phyloP scores from a whole-genome alignment of 2,888 invertebrate genomes.

The Nycteola revayana region DNA sequence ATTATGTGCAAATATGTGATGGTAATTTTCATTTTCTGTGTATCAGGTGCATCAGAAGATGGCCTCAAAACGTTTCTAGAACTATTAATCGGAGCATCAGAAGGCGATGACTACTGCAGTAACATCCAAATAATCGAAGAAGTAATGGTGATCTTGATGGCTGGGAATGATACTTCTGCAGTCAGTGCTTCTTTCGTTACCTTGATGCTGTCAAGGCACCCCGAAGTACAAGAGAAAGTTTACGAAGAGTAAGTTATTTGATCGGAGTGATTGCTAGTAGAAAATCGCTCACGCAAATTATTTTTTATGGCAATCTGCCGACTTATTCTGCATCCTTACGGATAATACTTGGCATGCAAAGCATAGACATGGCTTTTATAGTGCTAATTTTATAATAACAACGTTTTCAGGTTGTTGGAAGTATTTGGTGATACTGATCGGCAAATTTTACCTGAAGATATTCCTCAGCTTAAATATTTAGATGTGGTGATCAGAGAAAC shows the following conservation, averaged over 20 bases:
- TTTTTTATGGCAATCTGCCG: too few species aligned
- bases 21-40: too few species aligned
- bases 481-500: slow-evolving; percentile 37
- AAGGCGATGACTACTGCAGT: slow-evolving; percentile 18
- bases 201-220: slow-evolving; percentile 37
- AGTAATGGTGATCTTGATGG: slow-evolving; percentile 27
- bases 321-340: too few species aligned
- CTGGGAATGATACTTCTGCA: slow-evolving; percentile 41
- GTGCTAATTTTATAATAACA: too few species aligned
- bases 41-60: too few species aligned
- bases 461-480: slow-evolving; percentile 31
- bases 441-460: slow-evolving; percentile 21
- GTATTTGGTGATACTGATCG: slow-evolving; percentile 27
- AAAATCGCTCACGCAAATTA: too few species aligned
- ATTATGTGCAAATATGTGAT: too few species aligned
- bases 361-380: too few species aligned
- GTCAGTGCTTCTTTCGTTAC: slow-evolving; percentile 34
- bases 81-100: slow-evolving; percentile 13
- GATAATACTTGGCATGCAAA: too few species aligned
- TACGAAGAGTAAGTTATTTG: slow-evolving; percentile 47
- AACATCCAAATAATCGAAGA: slow-evolving; percentile 40
- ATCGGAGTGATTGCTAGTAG: too few species aligned
- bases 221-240: slow-evolving; percentile 42
- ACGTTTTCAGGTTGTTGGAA: slow-evolving; percentile 17
- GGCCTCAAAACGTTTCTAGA: slow-evolving; percentile 8